These are phyloP conservation scores for Molorchus minor DNA, from an alignment of 2,888 invertebrate species.

Conservation along the genomic window DNA sequence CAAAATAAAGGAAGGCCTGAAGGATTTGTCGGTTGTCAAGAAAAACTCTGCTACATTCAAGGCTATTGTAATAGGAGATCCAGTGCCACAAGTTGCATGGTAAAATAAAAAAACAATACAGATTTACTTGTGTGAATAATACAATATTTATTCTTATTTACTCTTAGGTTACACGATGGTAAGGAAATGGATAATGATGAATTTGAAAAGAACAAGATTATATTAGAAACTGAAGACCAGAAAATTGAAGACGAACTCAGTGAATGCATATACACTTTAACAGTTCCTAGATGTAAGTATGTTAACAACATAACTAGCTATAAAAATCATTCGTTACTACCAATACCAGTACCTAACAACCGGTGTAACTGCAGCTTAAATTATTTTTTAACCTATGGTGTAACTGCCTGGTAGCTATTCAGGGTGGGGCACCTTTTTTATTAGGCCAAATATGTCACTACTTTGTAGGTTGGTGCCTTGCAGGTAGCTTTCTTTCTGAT, in stretches of 20 bases:
- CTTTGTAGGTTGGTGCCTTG: too few relatives aligned
- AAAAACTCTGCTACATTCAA: slow-evolving; percentile 73
- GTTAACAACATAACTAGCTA: too few relatives aligned
- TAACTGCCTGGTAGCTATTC: too few relatives aligned
- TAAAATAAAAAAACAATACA: slow-evolving; percentile 49
- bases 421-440: too few relatives aligned
- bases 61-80: slow-evolving; percentile 87
- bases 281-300: slow-evolving; percentile 74
- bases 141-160: background rate
- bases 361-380: too few relatives aligned
- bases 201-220: slow-evolving; percentile 64
- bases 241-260: slow-evolving; percentile 80
- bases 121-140: background rate
- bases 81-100: slow-evolving; percentile 89
- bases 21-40: slow-evolving; percentile 76
- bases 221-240: slow-evolving; percentile 71
- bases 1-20: slow-evolving; percentile 73
- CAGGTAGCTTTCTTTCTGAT: too few relatives aligned
- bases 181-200: slow-evolving; percentile 72
- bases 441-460: too few relatives aligned
- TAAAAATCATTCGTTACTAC: too few relatives aligned
- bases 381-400: too few relatives aligned
- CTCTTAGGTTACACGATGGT: slow-evolving; percentile 74
- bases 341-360: too few relatives aligned
- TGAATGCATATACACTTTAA: slow-evolving; percentile 81